Percentiles rank a stretch among this genome's conserved stretches.
Evolutionary conservation across 1,140 invertebrate genomes (phyloP).

Genomic region (Copidosoma floridanum): DNA sequence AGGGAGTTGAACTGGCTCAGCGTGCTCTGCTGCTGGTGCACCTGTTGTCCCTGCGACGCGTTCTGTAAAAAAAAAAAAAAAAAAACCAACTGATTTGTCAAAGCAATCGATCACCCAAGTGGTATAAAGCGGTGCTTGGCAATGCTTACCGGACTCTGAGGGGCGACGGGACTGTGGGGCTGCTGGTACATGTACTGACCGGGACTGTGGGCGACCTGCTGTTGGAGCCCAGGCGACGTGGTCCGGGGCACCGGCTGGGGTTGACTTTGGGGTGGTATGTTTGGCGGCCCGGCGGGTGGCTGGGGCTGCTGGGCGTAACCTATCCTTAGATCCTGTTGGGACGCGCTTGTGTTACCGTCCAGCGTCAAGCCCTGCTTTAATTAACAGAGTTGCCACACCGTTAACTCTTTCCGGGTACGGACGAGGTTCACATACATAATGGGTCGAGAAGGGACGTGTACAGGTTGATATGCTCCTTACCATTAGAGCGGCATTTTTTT

Average conservation of each 20-base stretch:
- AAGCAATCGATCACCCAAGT: too few relatives aligned
- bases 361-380: slow-evolving; percentile 60
- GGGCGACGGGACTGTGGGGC: slow-evolving; percentile 47
- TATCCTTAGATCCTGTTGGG: slow-evolving; percentile 51
- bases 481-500: too few relatives aligned
- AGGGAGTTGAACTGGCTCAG: slow-evolving; percentile 54
- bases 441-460: too few relatives aligned
- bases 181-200: slow-evolving; percentile 52
- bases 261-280: slow-evolving; percentile 41
- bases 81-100: too few relatives aligned
- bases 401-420: not conserved
- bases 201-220: slow-evolving; percentile 43
- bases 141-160: slow-evolving; percentile 54
- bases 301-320: slow-evolving; percentile 50
- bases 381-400: not conserved
- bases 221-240: slow-evolving; percentile 9
- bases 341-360: slow-evolving; percentile 61
- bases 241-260: slow-evolving; percentile 17
- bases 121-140: too few relatives aligned
- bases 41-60: slow-evolving; percentile 46
- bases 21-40: slow-evolving; percentile 39
- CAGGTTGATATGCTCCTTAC: too few relatives aligned
- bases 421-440: not conserved
- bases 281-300: slow-evolving; percentile 47
- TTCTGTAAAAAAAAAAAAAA: slow-evolving; percentile 30